Conservation (phyloP, 2,888 invertebrate species). For the Trissoscelio sp. region DNA sequence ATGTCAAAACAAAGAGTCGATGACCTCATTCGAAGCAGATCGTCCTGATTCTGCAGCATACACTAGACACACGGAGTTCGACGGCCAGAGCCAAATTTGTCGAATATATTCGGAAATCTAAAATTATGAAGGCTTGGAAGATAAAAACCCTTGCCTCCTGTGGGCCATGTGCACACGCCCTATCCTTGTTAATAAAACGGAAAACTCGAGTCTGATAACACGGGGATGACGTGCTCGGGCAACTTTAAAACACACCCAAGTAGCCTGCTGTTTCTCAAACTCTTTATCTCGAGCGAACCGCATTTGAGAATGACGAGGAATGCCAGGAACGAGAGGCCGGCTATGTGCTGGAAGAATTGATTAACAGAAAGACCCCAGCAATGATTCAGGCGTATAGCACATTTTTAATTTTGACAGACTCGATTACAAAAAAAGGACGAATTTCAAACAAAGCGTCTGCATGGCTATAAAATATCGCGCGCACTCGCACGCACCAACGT, state of each 20-base stretch:
- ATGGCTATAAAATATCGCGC: conserved; percentile 47
- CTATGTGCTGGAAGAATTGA: conserved; percentile 68
- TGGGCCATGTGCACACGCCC: conserved; percentile 78
- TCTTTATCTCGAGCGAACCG: conserved; percentile 76
- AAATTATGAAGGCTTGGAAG: conserved; percentile 76
- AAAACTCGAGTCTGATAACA: conserved; percentile 68
- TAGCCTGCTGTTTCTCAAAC: conserved; percentile 80
- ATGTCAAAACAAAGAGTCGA: conserved; percentile 62
- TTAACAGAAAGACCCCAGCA: conserved; percentile 67
- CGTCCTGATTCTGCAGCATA: conserved; percentile 23
- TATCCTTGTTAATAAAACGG: conserved; percentile 73
- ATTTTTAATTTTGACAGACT: conserved; percentile 69
- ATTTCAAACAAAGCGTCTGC: conserved; percentile 59
- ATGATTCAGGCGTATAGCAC: conserved; percentile 66
- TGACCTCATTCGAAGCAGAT: conserved; percentile 55
- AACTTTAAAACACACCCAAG: conserved; percentile 70
- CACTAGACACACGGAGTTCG: conserved; percentile 60
- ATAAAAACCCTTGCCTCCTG: conserved; percentile 73
- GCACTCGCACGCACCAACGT: conserved; percentile 28
- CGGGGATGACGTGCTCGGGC: conserved; percentile 72
- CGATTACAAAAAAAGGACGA: conserved; percentile 62
- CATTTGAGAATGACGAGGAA: conserved; percentile 70
- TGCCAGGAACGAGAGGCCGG: conserved; percentile 66
- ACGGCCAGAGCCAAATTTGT: conserved; percentile 71
- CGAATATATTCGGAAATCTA: conserved; percentile 77